Conservation (phyloP, 1,140 invertebrate species). For the Zaprionus africanus region DNA sequence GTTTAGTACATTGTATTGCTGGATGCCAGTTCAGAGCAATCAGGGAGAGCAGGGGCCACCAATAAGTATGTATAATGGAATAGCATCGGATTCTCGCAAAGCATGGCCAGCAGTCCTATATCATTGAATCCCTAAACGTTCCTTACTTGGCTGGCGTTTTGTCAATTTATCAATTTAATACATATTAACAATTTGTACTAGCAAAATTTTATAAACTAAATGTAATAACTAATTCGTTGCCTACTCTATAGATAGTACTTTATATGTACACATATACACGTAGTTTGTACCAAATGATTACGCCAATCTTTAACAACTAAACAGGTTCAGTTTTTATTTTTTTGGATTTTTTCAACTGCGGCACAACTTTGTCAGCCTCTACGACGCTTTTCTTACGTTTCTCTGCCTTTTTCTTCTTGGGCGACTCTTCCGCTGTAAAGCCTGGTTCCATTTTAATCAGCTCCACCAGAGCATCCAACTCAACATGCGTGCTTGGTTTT, state of each 20-base stretch:
- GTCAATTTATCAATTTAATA: not conserved
- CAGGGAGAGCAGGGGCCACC: no score
- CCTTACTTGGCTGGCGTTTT: no score
- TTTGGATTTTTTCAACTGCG: conserved; percentile 61
- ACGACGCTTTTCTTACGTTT: conserved; percentile 49
- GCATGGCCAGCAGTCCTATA: no score
- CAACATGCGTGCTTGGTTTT: conserved; percentile 27
- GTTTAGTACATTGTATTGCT: no score
- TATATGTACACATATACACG: conserved; percentile 7
- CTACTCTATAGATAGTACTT: not conserved
- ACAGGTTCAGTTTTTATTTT: conserved; percentile 72
- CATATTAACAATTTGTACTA: no score
- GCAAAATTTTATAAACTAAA: not conserved
- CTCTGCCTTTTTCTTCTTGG: conserved; percentile 32
- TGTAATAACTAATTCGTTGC: not conserved
- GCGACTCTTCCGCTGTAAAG: not conserved
- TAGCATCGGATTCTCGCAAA: no score
- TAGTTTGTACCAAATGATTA: conserved; percentile 55
- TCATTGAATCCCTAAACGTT: no score
- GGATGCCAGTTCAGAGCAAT: no score
- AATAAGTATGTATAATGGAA: no score
- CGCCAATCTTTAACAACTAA: conserved; percentile 34
- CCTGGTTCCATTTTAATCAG: conserved; percentile 53
- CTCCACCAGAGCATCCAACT: conserved; percentile 64
- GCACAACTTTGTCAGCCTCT: conserved; percentile 9